A percentile compares a stretch with the other conserved stretches of the same genome.
Evolutionary conservation across 2,888 invertebrate species (phyloP).

Genomic region (Himalopsyche kuldschensis): DNA sequence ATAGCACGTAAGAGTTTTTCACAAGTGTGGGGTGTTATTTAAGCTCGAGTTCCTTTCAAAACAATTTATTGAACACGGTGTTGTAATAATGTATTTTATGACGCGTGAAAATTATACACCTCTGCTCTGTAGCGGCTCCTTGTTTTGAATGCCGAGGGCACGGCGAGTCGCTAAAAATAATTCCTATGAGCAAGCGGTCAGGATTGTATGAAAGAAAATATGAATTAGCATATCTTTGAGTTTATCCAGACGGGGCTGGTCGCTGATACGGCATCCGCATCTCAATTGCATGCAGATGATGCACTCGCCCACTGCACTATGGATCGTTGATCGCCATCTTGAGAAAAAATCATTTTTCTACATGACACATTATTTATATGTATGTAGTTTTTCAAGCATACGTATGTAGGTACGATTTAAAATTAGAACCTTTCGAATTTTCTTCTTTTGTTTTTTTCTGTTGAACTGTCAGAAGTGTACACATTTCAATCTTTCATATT

Average conservation of each 20-base stretch:
- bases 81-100: background rate
- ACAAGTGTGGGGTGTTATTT: no score
- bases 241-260: background rate
- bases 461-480: no score
- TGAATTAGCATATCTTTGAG: conserved; percentile 15
- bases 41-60: background rate
- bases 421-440: no score
- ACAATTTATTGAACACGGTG: background rate
- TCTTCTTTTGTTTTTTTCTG: no score
- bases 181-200: background rate
- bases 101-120: background rate
- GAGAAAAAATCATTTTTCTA: no score
- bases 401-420: no score
- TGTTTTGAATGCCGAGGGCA: conserved; percentile 1
- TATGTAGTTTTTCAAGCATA: no score
- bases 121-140: background rate
- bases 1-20: no score
- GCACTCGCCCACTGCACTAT: background rate
- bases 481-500: no score
- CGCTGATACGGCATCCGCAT: background rate
- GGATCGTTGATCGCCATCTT: background rate
- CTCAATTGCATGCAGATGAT: conserved; percentile 11
- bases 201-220: conserved; percentile 20
- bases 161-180: conserved; percentile 8
- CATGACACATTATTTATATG: no score